These are phyloP conservation scores for Xiphorhynchus erythropygius DNA, from an alignment of 2,797 vertebrate genomes.

Conservation along the genomic window DNA sequence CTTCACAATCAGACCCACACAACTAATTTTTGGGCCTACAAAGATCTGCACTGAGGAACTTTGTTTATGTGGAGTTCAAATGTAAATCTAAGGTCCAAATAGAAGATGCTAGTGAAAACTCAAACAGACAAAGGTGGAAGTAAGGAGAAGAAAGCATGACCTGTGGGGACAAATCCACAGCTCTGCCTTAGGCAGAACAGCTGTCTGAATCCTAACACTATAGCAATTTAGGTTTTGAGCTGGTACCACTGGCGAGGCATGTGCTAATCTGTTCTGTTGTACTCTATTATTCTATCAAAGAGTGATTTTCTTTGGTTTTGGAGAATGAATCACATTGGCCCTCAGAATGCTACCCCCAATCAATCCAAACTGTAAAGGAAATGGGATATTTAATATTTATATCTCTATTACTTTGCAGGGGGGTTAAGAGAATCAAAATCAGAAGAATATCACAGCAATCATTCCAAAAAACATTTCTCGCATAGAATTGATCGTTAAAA, in stretches of 20 bases:
- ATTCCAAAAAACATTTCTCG: slow-evolving; percentile 27
- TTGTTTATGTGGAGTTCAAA: not conserved
- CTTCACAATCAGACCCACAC: not conserved
- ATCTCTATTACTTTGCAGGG: slow-evolving; percentile 44
- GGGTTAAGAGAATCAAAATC: slow-evolving; percentile 47
- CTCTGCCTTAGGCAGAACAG: not conserved
- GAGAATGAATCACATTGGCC: not conserved
- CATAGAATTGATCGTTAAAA: slow-evolving; percentile 31
- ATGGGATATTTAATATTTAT: slow-evolving; percentile 66
- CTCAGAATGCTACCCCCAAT: not conserved
- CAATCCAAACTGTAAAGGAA: slow-evolving; percentile 46
- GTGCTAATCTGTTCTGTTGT: not conserved
- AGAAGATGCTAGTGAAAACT: not conserved
- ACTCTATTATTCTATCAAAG: slow-evolving; percentile 17
- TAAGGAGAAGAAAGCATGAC: not conserved
- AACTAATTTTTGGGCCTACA: not conserved
- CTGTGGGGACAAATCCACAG: not conserved
- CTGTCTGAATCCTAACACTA: not conserved
- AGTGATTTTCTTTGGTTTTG: slow-evolving; percentile 3
- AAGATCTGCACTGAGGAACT: not conserved
- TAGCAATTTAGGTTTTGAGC: not conserved
- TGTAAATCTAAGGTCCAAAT: not conserved
- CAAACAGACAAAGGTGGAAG: not conserved
- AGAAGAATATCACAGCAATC: slow-evolving; percentile 20
- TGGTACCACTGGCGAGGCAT: not conserved